Conservation (phyloP, 2,797 vertebrate genomes). For the Oreochromis mossambicus region DNA sequence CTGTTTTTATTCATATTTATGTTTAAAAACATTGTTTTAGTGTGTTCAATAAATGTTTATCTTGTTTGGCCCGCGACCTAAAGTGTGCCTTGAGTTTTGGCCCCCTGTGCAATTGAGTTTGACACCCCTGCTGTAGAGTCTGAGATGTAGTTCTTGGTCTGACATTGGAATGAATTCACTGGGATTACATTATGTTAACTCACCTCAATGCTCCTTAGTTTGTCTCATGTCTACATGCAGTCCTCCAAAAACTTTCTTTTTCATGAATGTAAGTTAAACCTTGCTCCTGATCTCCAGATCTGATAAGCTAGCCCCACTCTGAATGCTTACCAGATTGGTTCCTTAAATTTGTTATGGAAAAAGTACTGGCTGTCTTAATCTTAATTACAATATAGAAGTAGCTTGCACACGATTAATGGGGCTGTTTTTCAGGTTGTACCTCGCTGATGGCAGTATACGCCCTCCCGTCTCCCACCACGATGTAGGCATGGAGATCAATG, state of each 20-base stretch:
- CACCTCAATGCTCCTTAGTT: background rate
- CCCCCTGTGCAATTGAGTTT: too few relatives aligned
- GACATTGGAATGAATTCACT: background rate
- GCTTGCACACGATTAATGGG: background rate
- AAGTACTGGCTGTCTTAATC: background rate
- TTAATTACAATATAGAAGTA: background rate
- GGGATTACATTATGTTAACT: background rate
- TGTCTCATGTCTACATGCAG: background rate
- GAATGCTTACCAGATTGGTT: background rate
- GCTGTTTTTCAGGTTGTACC: slow-evolving; percentile 9
- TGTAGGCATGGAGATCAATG: slow-evolving; percentile 89
- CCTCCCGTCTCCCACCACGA: slow-evolving; percentile 90
- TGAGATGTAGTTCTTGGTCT: background rate
- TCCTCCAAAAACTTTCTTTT: background rate
- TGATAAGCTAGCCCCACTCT: background rate
- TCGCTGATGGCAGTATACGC: slow-evolving; percentile 91
- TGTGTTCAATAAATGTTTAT: too few relatives aligned
- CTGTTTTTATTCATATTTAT: too few relatives aligned
- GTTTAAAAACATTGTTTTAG: too few relatives aligned
- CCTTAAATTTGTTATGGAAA: background rate
- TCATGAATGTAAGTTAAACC: background rate
- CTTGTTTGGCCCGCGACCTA: too few relatives aligned
- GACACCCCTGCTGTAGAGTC: background rate
- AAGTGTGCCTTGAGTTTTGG: too few relatives aligned
- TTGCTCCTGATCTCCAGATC: background rate